phyloP scores from a whole-genome alignment of 2,888 invertebrate species.

The Lottia gigantea region DNA sequence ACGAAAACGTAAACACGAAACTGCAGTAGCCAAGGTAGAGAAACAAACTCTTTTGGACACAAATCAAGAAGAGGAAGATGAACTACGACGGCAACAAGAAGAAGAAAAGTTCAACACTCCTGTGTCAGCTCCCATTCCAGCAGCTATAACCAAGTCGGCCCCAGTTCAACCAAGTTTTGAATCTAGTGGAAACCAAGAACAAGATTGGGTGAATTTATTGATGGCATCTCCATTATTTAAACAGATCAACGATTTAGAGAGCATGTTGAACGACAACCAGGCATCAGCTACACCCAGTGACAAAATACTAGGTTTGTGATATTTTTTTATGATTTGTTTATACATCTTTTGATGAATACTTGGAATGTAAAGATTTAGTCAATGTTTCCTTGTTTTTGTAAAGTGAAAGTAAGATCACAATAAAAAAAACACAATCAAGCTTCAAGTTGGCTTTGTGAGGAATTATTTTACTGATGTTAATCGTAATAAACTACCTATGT shows the following conservation, averaged over 20 bases:
- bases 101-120: slow-evolving; percentile 25
- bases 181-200: slow-evolving; percentile 53
- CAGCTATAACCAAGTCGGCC: neutral
- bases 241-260: slow-evolving; percentile 63
- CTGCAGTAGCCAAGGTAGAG: slow-evolving; percentile 48
- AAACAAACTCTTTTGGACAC: slow-evolving; percentile 49
- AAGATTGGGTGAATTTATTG: slow-evolving; percentile 64
- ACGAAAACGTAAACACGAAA: slow-evolving; percentile 48
- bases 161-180: slow-evolving; percentile 3
- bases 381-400: no score
- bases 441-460: no score
- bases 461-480: no score
- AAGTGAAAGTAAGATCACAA: no score
- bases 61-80: slow-evolving; percentile 40
- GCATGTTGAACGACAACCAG: slow-evolving; percentile 45
- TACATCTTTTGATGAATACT: neutral
- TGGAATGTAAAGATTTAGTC: no score
- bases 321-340: neutral
- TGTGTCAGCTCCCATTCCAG: neutral
- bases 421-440: no score
- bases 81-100: slow-evolving; percentile 38
- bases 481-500: no score
- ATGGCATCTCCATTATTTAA: slow-evolving; percentile 65
- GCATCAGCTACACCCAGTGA: neutral
- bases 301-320: neutral